A percentile compares a stretch with the other conserved stretches of the same genome.
These are phyloP conservation scores for Oncorhynchus clarkii DNA, from an alignment of 2,113 vertebrate genomes.

Conservation along the genomic window DNA sequence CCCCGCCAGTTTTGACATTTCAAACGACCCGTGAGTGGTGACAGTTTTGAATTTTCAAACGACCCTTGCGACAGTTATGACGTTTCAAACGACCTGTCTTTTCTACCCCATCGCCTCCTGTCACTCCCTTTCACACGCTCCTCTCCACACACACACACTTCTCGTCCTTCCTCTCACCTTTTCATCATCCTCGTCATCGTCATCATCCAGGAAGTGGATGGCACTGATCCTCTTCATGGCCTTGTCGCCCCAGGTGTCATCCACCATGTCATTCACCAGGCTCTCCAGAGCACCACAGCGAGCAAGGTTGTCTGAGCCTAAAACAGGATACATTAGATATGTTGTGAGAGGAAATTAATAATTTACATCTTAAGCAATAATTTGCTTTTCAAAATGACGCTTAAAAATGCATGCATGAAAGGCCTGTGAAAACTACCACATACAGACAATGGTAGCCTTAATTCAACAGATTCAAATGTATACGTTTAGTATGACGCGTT, in stretches of 20 bases:
- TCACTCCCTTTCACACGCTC: not conserved
- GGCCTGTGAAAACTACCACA: no score
- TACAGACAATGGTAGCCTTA: not conserved
- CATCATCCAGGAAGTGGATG: conserved; percentile 93
- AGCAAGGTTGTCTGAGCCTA: conserved; percentile 83
- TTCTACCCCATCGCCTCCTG: not conserved
- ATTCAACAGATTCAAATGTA: not conserved
- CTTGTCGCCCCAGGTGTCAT: conserved; percentile 87
- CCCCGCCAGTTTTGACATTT: no score
- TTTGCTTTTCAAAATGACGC: not conserved
- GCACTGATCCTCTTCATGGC: conserved; percentile 87
- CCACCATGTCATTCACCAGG: conserved; percentile 83
- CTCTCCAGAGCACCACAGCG: conserved; percentile 90
- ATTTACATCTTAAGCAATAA: not conserved
- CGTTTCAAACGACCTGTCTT: not conserved
- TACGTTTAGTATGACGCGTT: conserved; percentile 12
- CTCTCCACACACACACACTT: not conserved
- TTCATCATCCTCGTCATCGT: conserved; percentile 86
- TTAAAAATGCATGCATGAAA: no score
- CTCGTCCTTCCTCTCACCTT: conserved; percentile 72
- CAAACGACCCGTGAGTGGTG: not conserved
- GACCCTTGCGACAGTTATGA: not conserved
- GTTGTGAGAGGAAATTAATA: no score
- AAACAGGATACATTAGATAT: not conserved
- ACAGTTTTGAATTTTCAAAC: not conserved